Conservation (phyloP, 2,888 invertebrate genomes). For the Cybosia mesomella region DNA sequence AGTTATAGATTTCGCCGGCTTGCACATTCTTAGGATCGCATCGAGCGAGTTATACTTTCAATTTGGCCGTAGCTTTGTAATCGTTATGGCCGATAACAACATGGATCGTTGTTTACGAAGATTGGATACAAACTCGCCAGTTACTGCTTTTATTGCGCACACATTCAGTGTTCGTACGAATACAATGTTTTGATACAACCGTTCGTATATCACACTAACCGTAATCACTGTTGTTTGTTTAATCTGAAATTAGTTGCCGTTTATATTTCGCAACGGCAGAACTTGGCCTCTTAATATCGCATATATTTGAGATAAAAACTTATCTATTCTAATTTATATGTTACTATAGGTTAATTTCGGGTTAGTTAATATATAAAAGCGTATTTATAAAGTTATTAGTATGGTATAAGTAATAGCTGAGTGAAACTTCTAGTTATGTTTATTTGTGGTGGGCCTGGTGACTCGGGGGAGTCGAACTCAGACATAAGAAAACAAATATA, state of each 20-base stretch:
- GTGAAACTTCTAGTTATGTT: conserved; percentile 36
- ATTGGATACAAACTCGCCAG: conserved; percentile 58
- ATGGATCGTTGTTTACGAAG: conserved; percentile 58
- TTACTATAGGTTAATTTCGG: conserved; percentile 18
- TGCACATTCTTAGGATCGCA: conserved; percentile 72
- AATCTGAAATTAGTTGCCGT: conserved; percentile 61
- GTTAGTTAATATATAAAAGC: conserved; percentile 29
- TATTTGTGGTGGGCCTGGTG: conserved; percentile 26
- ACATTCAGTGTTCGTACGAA: conserved; percentile 44
- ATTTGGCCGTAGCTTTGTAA: conserved; percentile 59
- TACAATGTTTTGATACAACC: conserved; percentile 49
- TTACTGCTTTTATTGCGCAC: conserved; percentile 59
- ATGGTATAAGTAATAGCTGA: conserved; percentile 32
- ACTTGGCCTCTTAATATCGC: conserved; percentile 55
- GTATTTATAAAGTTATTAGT: conserved; percentile 34
- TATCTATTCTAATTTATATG: conserved; percentile 35
- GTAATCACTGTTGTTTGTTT: conserved; percentile 67
- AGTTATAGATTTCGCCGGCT: conserved; percentile 70
- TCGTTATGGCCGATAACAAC: conserved; percentile 63
- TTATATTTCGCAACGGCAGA: conserved; percentile 54
- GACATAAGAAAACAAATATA: conserved; percentile 51
- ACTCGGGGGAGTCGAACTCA: conserved; percentile 41
- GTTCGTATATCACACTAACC: conserved; percentile 48
- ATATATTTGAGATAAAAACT: conserved; percentile 45
- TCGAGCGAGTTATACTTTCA: conserved; percentile 65